Percentiles rank a stretch among this genome's conserved stretches.
Evolutionary conservation across 2,113 vertebrate species (phyloP).

Genomic region (Craseonycteris thonglongyai): DNA sequence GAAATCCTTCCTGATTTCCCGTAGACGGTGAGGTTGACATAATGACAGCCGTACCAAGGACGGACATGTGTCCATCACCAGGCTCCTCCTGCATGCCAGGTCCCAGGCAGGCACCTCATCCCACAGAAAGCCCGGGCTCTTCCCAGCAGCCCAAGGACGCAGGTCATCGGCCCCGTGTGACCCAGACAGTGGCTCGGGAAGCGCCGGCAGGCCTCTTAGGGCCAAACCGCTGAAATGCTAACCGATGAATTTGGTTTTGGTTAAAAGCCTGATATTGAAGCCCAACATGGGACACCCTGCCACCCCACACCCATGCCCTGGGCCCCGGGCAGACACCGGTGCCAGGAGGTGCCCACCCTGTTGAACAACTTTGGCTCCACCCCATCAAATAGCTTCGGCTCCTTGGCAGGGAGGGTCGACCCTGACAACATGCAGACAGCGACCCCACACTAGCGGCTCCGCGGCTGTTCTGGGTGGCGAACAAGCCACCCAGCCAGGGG

Average conservation of each 20-base stretch:
- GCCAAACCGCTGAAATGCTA: not conserved
- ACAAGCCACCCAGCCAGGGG: rapidly evolving
- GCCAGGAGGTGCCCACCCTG: not conserved
- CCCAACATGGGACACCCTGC: not conserved
- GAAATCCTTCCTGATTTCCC: not conserved
- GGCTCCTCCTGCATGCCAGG: not conserved
- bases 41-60: rapidly evolving
- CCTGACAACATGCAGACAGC: conserved; percentile 1
- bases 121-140: not conserved
- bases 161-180: not conserved
- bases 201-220: rapidly evolving
- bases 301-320: rapidly evolving
- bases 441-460: conserved; percentile 13
- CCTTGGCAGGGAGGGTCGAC: not conserved
- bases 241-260: rapidly evolving
- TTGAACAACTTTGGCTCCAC: not conserved
- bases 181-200: rapidly evolving
- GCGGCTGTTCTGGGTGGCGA: conserved; percentile 38
- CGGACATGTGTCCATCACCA: rapidly evolving
- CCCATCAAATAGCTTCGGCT: not conserved
- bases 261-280: not conserved
- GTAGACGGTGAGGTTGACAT: not conserved
- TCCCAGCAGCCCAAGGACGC: not conserved
- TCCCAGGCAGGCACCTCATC: not conserved
- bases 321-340: not conserved